phyloP scores from a whole-genome alignment of 92 coral and sea anemone species.

The Epizoanthus ramosus region DNA sequence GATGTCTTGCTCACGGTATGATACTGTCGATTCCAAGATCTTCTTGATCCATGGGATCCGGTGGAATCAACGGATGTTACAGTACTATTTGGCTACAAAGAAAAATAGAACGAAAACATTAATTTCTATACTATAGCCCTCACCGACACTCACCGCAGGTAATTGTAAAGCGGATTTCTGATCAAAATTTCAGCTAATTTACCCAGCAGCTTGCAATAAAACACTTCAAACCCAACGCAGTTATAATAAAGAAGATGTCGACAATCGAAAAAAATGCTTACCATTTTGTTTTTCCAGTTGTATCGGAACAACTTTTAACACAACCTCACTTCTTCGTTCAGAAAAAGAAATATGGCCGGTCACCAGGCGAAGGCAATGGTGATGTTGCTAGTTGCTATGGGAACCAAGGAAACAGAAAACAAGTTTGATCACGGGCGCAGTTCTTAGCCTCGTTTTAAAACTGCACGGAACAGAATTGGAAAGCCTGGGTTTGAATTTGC shows the following conservation, averaged over 20 bases:
- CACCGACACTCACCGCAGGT: background rate
- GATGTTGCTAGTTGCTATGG: conserved; percentile 30
- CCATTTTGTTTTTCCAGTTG: conserved; percentile 3
- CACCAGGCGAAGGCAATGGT: background rate
- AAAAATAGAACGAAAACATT: conserved; percentile 9
- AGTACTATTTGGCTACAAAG: conserved; percentile 85
- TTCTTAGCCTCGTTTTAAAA: conserved; percentile 20
- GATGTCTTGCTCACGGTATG: conserved; percentile 95
- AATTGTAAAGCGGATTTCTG: background rate
- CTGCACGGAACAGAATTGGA: background rate
- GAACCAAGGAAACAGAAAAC: conserved; percentile 25
- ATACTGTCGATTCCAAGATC: conserved; percentile 91
- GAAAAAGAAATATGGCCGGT: conserved; percentile 37
- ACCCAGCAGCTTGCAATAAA: background rate
- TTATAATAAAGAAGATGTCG: background rate
- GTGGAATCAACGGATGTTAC: conserved; percentile 89
- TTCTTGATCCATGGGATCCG: conserved; percentile 89
- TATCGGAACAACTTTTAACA: background rate
- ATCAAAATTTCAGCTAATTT: background rate
- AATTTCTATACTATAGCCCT: too few relatives aligned
- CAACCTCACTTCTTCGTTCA: background rate
- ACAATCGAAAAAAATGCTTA: background rate
- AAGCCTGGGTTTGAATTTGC: conserved; percentile 18
- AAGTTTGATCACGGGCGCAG: background rate
- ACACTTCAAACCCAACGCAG: background rate